These are phyloP conservation scores for Trichonephila clavata DNA, from an alignment of 1,140 invertebrate species.

Conservation along the genomic window DNA sequence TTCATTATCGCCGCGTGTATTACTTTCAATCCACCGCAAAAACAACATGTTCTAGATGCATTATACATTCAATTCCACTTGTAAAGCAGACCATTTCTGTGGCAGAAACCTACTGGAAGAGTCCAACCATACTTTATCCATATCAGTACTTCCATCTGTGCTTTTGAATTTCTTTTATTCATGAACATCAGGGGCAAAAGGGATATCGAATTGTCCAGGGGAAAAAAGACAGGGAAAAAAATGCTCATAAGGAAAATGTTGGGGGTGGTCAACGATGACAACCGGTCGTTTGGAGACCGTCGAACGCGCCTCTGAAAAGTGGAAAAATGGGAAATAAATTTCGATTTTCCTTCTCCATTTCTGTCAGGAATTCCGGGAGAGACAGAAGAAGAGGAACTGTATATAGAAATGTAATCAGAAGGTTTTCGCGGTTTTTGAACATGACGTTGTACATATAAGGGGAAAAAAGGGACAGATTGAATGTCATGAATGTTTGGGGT, in stretches of 20 bases:
- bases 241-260: background rate
- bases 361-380: background rate
- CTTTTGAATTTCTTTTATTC: constrained; percentile 4
- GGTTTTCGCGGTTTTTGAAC: constrained; percentile 24
- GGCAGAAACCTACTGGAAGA: background rate
- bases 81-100: background rate
- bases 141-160: background rate
- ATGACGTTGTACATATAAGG: background rate
- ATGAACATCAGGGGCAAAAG: background rate
- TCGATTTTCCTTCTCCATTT: constrained; percentile 31
- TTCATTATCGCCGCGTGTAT: background rate
- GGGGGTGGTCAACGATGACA: background rate
- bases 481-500: background rate
- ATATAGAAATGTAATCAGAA: constrained; percentile 39
- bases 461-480: background rate
- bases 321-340: constrained; percentile 35
- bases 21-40: background rate
- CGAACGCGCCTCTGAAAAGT: background rate
- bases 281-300: background rate
- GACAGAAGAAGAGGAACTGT: background rate
- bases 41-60: background rate
- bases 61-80: background rate
- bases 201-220: background rate
- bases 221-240: background rate
- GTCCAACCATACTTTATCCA: background rate